Evolutionary conservation across 1,140 invertebrate genomes (phyloP).

Genomic region (Dinoponera quadriceps): DNA sequence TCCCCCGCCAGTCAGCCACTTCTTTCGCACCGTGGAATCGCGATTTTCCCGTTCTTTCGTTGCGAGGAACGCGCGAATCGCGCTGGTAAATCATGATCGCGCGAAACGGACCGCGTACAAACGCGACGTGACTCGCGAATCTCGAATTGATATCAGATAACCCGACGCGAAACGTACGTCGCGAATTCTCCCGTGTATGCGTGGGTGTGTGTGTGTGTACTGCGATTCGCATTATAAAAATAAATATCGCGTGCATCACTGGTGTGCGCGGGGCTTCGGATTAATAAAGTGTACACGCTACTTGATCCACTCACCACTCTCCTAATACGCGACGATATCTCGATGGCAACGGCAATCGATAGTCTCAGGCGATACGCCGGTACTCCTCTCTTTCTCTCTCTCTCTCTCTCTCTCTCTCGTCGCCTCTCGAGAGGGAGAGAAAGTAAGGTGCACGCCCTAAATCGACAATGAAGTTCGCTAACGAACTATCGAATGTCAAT

Average conservation of each 20-base stretch:
- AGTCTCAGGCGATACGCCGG: slow-evolving; percentile 1
- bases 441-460: background rate
- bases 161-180: background rate
- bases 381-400: slow-evolving; percentile 20
- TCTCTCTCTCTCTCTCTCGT: slow-evolving; percentile 22
- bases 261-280: slow-evolving; percentile 52
- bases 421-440: background rate
- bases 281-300: slow-evolving; percentile 72
- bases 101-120: background rate
- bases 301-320: slow-evolving; percentile 81
- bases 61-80: too few species aligned
- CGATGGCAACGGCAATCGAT: slow-evolving; percentile 34
- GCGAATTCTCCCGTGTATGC: background rate
- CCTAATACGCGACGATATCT: slow-evolving; percentile 76
- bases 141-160: background rate
- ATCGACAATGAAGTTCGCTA: slow-evolving; percentile 40
- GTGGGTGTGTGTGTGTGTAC: too few species aligned
- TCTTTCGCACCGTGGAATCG: background rate
- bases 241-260: slow-evolving; percentile 33
- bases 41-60: background rate
- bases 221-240: slow-evolving; percentile 29
- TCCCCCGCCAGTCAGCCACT: too few species aligned
- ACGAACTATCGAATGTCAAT: slow-evolving; percentile 50
- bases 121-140: background rate
- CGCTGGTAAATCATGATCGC: too few species aligned